These are phyloP conservation scores for Gymnarchus niloticus DNA, from an alignment of 2,113 vertebrate species.

Conservation along the genomic window DNA sequence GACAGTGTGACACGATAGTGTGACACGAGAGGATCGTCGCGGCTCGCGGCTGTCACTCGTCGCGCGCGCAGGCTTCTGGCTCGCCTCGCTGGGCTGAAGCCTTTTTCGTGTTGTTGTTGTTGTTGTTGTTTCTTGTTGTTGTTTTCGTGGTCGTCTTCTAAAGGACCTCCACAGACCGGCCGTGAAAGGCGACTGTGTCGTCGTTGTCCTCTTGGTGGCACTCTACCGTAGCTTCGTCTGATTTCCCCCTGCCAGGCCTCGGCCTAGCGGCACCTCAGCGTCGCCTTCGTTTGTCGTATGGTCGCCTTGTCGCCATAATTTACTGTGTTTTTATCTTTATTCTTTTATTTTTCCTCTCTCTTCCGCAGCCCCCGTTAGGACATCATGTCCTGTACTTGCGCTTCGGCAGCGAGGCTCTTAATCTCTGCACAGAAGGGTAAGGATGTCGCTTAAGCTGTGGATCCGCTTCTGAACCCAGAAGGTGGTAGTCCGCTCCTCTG, in stretches of 20 bases:
- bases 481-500: too few species aligned
- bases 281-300: not conserved
- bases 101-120: too few species aligned
- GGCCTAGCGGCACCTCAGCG: not conserved
- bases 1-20: not conserved
- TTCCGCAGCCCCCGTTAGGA: slow-evolving; percentile 32
- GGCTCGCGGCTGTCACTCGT: too few species aligned
- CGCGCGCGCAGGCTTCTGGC: too few species aligned
- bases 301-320: not conserved
- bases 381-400: slow-evolving; percentile 63
- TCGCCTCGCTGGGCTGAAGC: too few species aligned
- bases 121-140: too few species aligned
- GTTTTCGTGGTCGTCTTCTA: too few species aligned
- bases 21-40: not conserved
- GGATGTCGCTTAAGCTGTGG: slow-evolving; percentile 10
- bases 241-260: not conserved
- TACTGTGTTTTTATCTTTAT: not conserved
- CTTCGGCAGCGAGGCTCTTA: slow-evolving; percentile 59
- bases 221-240: not conserved
- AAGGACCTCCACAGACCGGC: not conserved
- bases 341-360: not conserved
- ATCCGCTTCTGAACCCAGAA: too few species aligned
- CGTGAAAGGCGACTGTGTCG: not conserved
- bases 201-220: not conserved
- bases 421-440: slow-evolving; percentile 62